These are phyloP conservation scores for Neotoma lepida DNA, from an alignment of 2,113 vertebrate species.

Conservation along the genomic window DNA sequence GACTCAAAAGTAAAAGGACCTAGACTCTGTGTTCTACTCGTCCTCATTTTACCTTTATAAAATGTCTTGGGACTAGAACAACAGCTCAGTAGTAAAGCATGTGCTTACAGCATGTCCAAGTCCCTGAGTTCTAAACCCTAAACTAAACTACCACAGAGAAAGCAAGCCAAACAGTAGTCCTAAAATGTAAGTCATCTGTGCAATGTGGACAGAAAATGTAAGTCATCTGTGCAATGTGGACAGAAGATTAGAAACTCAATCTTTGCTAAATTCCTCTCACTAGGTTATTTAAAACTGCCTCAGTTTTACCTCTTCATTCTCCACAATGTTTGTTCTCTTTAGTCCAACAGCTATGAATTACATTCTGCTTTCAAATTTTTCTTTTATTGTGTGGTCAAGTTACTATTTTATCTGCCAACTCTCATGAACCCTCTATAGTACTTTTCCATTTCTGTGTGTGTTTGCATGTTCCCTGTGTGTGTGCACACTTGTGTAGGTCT, in stretches of 20 bases:
- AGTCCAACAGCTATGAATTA: neutral
- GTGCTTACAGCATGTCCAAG: neutral
- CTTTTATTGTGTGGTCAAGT: neutral
- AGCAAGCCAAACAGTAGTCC: neutral
- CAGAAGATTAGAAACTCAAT: neutral
- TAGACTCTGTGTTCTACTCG: neutral
- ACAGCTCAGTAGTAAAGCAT: neutral
- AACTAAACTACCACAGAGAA: neutral
- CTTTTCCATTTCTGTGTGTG: neutral
- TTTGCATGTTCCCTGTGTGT: neutral
- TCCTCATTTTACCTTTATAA: conserved; percentile 8
- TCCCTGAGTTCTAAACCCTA: neutral
- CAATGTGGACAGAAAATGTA: neutral
- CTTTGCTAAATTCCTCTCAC: neutral
- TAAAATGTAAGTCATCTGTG: neutral
- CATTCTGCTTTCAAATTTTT: conserved; percentile 22
- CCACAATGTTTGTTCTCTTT: neutral
- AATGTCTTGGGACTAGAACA: neutral
- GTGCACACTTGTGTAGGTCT: neutral
- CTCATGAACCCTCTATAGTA: conserved; percentile 22
- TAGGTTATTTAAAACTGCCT: neutral
- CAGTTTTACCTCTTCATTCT: neutral
- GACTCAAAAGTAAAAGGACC: neutral
- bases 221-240: neutral
- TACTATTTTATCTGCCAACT: conserved; percentile 38